A percentile compares a stretch with the other conserved stretches of the same genome.
Conservation (phyloP, 2,113 vertebrate genomes). For the Hippocampus mohnikei region DNA sequence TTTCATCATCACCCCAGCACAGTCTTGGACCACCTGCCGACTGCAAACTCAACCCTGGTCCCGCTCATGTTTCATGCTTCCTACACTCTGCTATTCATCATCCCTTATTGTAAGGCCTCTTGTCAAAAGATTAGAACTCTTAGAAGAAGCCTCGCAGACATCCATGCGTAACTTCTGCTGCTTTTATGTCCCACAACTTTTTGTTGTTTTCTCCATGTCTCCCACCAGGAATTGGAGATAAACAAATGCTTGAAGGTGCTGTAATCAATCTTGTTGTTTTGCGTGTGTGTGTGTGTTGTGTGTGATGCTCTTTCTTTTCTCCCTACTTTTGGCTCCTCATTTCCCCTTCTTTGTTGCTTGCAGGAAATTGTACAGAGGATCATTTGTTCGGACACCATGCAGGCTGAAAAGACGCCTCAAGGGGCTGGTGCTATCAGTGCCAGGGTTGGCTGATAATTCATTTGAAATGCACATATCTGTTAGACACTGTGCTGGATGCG, state of each 20-base stretch:
- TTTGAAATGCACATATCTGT: slow-evolving; percentile 64
- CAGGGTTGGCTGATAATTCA: slow-evolving; percentile 55
- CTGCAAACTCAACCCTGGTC: background rate
- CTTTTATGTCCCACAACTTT: slow-evolving; percentile 9
- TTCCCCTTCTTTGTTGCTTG: slow-evolving; percentile 18
- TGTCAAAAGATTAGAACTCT: slow-evolving; percentile 1
- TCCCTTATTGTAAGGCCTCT: background rate
- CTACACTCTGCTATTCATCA: background rate
- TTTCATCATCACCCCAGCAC: background rate
- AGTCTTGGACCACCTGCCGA: background rate
- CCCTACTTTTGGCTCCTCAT: slow-evolving; percentile 11
- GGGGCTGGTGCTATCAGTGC: slow-evolving; percentile 61
- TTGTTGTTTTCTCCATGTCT: slow-evolving; percentile 10
- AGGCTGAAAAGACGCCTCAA: slow-evolving; percentile 49
- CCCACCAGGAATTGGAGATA: slow-evolving; percentile 32
- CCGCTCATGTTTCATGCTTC: background rate
- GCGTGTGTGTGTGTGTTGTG: slow-evolving; percentile 12
- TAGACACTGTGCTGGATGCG: slow-evolving; percentile 44
- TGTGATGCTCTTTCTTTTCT: slow-evolving; percentile 27
- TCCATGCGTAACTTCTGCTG: background rate
- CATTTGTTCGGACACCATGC: slow-evolving; percentile 52
- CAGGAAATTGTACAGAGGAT: slow-evolving; percentile 50
- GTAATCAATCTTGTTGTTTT: slow-evolving; percentile 37
- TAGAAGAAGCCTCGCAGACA: background rate
- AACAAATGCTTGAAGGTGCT: slow-evolving; percentile 35